Percentiles rank a stretch among this genome's conserved stretches.
Evolutionary conservation across 2,888 invertebrate species (phyloP).

Genomic region (Podabrus alpinus): DNA sequence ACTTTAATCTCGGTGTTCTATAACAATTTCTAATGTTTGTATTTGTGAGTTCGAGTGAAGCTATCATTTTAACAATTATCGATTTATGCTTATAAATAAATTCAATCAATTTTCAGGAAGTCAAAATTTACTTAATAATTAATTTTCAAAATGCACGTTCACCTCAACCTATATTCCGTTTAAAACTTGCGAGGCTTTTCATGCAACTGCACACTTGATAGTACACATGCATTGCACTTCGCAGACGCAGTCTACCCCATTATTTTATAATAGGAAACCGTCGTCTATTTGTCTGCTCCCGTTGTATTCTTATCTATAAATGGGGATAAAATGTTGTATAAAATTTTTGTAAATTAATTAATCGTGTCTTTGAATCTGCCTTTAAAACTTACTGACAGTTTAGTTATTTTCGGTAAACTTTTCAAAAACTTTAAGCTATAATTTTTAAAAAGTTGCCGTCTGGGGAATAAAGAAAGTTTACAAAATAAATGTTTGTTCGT

Average conservation of each 20-base stretch:
- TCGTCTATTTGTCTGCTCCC: neutral
- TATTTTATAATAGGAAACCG: neutral
- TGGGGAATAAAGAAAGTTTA: too few species aligned
- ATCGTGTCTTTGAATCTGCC: too few species aligned
- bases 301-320: neutral
- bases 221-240: neutral
- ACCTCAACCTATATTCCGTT: neutral
- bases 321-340: neutral
- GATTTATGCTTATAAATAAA: neutral
- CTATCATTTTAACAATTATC: neutral
- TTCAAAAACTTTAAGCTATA: too few species aligned
- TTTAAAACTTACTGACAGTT: too few species aligned
- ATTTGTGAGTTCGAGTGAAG: neutral
- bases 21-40: neutral
- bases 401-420: too few species aligned
- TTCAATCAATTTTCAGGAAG: neutral
- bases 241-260: neutral
- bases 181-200: neutral
- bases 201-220: neutral
- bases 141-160: neutral
- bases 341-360: neutral
- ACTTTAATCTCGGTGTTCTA: neutral
- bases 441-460: too few species aligned
- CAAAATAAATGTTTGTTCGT: too few species aligned
- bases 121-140: neutral